Evolutionary conservation across 1,140 invertebrate genomes (phyloP).

Genomic region (Formica selysi): DNA sequence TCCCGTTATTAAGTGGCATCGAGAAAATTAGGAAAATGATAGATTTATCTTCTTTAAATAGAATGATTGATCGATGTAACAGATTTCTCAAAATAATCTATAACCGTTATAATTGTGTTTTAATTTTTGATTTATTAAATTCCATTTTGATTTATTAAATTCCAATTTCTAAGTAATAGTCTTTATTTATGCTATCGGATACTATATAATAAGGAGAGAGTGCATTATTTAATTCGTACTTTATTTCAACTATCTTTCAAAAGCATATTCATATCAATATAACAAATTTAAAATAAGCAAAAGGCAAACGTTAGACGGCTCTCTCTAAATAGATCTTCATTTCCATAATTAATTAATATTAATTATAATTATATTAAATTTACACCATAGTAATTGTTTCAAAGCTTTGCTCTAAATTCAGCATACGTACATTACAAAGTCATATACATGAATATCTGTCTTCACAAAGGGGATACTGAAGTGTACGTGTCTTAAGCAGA

Average conservation of each 20-base stretch:
- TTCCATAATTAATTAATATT: constrained; percentile 2
- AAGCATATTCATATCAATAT: background rate
- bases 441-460: background rate
- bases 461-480: constrained; percentile 28
- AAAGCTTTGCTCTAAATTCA: background rate
- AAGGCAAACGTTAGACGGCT: background rate
- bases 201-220: too few species aligned
- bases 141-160: background rate
- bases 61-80: background rate
- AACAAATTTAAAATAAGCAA: background rate
- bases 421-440: background rate
- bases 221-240: background rate
- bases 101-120: background rate
- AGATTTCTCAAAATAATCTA: background rate
- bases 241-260: background rate
- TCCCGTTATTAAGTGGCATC: background rate
- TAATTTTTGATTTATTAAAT: background rate
- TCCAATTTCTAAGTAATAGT: background rate
- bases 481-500: constrained; percentile 31
- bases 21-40: constrained; percentile 4
- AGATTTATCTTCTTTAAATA: constrained; percentile 19
- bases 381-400: background rate
- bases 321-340: background rate
- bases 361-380: background rate
- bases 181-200: background rate